A percentile compares a stretch with the other conserved stretches of the same genome.
Evolutionary conservation across 2,888 invertebrate genomes (phyloP).

Genomic region (Dasypogon diadema): DNA sequence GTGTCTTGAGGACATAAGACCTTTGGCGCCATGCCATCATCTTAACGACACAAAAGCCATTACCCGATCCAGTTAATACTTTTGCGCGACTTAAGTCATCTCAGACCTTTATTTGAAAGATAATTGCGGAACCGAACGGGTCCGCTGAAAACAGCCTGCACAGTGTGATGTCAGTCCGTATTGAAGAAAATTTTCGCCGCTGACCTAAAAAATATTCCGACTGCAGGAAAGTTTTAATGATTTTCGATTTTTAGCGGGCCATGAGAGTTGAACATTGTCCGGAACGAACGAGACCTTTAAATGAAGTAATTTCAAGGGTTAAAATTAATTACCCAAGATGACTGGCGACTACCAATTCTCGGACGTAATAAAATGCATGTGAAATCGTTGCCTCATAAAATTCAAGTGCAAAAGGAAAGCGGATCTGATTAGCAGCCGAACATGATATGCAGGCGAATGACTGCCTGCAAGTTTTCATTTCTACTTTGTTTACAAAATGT

Average conservation of each 20-base stretch:
- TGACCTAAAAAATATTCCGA: conserved; percentile 20
- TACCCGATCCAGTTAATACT: conserved; percentile 13
- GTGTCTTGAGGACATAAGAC: conserved; percentile 3
- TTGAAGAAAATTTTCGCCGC: conserved; percentile 23
- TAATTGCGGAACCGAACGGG: conserved; percentile 16
- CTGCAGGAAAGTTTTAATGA: conserved; percentile 29
- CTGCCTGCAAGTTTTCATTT: neutral
- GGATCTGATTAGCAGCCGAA: conserved; percentile 33
- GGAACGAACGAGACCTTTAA: conserved; percentile 11
- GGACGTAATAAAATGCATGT: conserved; percentile 13
- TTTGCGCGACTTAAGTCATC: neutral
- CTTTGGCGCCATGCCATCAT: conserved; percentile 37
- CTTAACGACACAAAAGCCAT: conserved; percentile 2
- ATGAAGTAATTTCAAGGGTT: conserved; percentile 31
- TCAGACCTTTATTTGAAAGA: conserved; percentile 4
- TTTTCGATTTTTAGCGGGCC: conserved; percentile 2
- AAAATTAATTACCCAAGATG: conserved; percentile 26
- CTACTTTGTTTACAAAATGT: neutral
- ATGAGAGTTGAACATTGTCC: conserved; percentile 5
- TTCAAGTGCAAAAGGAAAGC: conserved; percentile 30
- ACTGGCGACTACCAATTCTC: neutral
- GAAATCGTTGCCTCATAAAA: conserved; percentile 5
- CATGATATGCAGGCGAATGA: neutral
- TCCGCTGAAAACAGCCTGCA: neutral
- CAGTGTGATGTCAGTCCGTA: conserved; percentile 4